These are phyloP conservation scores for Papilio elwesi DNA, from an alignment of 2,888 invertebrate species.

Conservation along the genomic window DNA sequence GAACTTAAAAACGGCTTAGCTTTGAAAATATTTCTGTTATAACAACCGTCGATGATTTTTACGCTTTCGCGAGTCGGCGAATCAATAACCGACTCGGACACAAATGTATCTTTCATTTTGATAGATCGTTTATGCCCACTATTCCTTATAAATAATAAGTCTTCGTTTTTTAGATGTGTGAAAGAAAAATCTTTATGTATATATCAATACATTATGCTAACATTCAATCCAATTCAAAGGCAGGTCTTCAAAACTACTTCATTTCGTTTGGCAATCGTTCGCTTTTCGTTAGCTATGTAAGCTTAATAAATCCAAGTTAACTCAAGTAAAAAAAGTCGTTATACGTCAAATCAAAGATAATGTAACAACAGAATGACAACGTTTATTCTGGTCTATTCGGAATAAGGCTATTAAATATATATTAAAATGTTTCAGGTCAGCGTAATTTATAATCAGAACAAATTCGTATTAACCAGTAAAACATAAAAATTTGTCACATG, in stretches of 20 bases:
- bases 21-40: conserved; percentile 74
- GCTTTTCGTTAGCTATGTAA: neutral
- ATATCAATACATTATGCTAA: conserved; percentile 56
- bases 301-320: neutral
- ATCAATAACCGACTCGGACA: conserved; percentile 73
- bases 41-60: conserved; percentile 75
- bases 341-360: conserved; percentile 1
- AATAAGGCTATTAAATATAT: neutral
- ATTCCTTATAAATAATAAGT: neutral
- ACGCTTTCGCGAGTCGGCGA: conserved; percentile 74
- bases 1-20: conserved; percentile 84
- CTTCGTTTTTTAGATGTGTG: neutral
- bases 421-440: neutral
- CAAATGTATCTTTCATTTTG: conserved; percentile 78
- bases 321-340: conserved; percentile 8
- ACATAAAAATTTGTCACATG: too few relatives aligned
- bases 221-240: conserved; percentile 42
- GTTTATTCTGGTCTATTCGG: neutral
- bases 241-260: neutral
- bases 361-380: neutral
- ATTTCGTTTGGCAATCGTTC: neutral
- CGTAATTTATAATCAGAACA: too few relatives aligned
- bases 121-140: conserved; percentile 41
- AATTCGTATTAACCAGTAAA: too few relatives aligned
- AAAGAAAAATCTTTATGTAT: conserved; percentile 48